phyloP scores from a whole-genome alignment of 2,113 vertebrate species.

The Onychorhynchus coronatus region DNA sequence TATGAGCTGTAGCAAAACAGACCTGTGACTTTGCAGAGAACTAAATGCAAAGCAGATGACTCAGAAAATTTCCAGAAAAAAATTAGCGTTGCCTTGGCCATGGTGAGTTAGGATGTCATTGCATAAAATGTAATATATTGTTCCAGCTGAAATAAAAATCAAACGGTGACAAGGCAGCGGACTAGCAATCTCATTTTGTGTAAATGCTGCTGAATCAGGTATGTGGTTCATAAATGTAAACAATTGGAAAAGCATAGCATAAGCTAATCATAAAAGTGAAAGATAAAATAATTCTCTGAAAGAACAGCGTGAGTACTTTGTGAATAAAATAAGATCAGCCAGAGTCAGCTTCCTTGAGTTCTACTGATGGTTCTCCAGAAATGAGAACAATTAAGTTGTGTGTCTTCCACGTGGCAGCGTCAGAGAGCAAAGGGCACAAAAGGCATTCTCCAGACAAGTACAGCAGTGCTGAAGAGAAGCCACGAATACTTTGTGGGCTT shows the following conservation, averaged over 20 bases:
- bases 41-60: neutral
- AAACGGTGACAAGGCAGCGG: neutral
- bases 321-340: neutral
- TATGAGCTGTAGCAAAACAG: neutral
- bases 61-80: neutral
- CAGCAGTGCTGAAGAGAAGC: neutral
- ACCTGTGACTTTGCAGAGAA: neutral
- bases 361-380: neutral
- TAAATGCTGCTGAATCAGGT: neutral
- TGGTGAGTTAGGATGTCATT: neutral
- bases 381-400: neutral
- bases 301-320: neutral
- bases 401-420: neutral
- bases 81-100: neutral
- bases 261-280: neutral
- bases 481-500: neutral
- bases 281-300: neutral
- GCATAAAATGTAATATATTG: neutral
- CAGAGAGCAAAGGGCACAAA: neutral
- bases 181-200: neutral
- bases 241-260: neutral
- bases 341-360: neutral
- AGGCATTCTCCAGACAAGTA: fast-evolving
- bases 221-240: neutral
- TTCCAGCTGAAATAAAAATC: neutral